Conservation (phyloP, 2,888 invertebrate species). For the Lamproptera curius region DNA sequence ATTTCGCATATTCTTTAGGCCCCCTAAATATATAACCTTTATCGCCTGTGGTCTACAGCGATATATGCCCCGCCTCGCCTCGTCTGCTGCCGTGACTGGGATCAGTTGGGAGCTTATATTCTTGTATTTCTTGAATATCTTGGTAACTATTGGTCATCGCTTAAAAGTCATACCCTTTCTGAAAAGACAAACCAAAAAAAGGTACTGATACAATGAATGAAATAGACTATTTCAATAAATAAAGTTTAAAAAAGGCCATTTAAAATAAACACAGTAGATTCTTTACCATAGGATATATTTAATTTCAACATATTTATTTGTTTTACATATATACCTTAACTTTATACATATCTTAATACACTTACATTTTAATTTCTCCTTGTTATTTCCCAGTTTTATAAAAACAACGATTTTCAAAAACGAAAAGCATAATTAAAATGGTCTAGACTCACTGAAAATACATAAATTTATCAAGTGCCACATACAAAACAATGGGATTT, state of each 20-base stretch:
- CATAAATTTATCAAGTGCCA: background rate
- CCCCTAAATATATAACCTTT: no score
- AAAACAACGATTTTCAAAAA: background rate
- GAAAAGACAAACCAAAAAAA: no score
- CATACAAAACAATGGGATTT: background rate
- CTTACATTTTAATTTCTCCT: conserved; percentile 1
- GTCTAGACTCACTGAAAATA: background rate
- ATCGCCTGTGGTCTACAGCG: no score
- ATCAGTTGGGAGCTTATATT: no score
- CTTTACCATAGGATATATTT: conserved; percentile 31
- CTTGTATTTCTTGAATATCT: no score
- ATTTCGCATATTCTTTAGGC: no score
- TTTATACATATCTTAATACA: conserved; percentile 26
- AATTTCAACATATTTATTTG: conserved; percentile 27
- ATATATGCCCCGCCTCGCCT: no score
- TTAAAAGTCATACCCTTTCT: no score
- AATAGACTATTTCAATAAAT: no score
- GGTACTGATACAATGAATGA: no score
- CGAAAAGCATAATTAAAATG: background rate
- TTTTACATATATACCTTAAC: conserved; percentile 30
- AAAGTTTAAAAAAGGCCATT: background rate
- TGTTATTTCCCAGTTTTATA: background rate
- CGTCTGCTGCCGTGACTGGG: no score
- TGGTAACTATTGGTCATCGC: no score
- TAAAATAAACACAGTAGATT: background rate